Percentiles rank a stretch among this genome's conserved stretches.
These are phyloP conservation scores for Sphinx pinastri DNA, from an alignment of 2,888 invertebrate species.

Conservation along the genomic window DNA sequence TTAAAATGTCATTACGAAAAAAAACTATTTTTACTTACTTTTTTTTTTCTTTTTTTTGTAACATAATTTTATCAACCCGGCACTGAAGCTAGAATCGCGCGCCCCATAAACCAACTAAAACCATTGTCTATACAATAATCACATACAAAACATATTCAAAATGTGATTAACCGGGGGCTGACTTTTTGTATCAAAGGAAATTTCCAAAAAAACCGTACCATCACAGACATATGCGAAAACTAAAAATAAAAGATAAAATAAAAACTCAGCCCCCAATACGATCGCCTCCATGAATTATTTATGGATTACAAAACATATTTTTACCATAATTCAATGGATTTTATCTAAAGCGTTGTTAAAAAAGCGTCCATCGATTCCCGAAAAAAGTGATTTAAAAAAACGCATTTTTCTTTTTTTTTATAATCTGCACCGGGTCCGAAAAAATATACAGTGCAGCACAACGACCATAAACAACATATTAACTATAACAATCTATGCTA, in stretches of 20 bases:
- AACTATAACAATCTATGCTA: neutral
- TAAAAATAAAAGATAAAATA: conserved; percentile 35
- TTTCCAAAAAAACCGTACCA: conserved; percentile 25
- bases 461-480: neutral
- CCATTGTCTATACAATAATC: conserved; percentile 18
- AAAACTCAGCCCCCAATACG: conserved; percentile 29
- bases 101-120: neutral
- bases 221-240: conserved; percentile 32
- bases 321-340: conserved; percentile 72
- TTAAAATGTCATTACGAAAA: neutral
- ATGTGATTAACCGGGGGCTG: conserved; percentile 25
- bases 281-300: conserved; percentile 51
- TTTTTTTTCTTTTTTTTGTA: neutral
- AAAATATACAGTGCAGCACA: neutral
- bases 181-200: conserved; percentile 28
- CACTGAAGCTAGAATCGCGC: conserved; percentile 13
- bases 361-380: neutral
- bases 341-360: conserved; percentile 42
- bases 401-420: neutral
- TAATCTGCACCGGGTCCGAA: neutral
- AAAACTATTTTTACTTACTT: neutral
- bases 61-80: conserved; percentile 9
- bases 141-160: conserved; percentile 25
- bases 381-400: conserved; percentile 3
- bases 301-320: conserved; percentile 68